Conservation (phyloP, 2,888 invertebrate genomes). For the Cheilosia urbana region DNA sequence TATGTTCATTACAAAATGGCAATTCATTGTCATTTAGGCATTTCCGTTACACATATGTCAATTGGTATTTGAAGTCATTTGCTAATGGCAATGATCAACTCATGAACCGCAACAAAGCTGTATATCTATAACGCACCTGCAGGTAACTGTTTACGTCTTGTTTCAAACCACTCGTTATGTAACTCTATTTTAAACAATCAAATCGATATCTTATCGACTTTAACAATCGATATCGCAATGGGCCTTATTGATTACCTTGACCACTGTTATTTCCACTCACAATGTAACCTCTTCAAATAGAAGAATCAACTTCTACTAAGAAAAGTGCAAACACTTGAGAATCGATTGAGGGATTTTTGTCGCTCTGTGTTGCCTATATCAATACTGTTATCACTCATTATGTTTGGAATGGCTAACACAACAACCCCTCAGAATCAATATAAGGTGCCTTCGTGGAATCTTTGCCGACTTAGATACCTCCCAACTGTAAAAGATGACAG, state of each 20-base stretch:
- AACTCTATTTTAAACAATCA: slow-evolving; percentile 36
- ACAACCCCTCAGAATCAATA: slow-evolving; percentile 42
- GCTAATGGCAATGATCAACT: too few species aligned
- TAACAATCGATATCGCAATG: slow-evolving; percentile 42
- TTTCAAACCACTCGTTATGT: slow-evolving; percentile 6
- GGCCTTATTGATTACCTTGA: slow-evolving; percentile 27
- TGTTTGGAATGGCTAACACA: slow-evolving; percentile 1
- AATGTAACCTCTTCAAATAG: slow-evolving; percentile 17
- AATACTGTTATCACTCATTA: not conserved
- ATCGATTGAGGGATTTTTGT: slow-evolving; percentile 1
- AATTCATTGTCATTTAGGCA: too few species aligned
- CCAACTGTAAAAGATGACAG: slow-evolving; percentile 10
- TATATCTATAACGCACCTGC: too few species aligned
- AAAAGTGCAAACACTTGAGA: slow-evolving; percentile 41
- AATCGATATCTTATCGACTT: too few species aligned
- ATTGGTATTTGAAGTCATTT: too few species aligned
- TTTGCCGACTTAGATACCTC: not conserved
- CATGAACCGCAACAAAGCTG: not conserved
- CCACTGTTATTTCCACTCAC: slow-evolving; percentile 36
- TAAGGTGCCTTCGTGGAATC: slow-evolving; percentile 19
- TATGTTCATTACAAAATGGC: too few species aligned
- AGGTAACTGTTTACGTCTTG: not conserved
- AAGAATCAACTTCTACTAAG: not conserved
- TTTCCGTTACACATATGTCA: too few species aligned
- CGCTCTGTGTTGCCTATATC: not conserved